These are phyloP conservation scores for Leptodactylus fuscus DNA, from an alignment of 2,113 vertebrate genomes.

Conservation along the genomic window DNA sequence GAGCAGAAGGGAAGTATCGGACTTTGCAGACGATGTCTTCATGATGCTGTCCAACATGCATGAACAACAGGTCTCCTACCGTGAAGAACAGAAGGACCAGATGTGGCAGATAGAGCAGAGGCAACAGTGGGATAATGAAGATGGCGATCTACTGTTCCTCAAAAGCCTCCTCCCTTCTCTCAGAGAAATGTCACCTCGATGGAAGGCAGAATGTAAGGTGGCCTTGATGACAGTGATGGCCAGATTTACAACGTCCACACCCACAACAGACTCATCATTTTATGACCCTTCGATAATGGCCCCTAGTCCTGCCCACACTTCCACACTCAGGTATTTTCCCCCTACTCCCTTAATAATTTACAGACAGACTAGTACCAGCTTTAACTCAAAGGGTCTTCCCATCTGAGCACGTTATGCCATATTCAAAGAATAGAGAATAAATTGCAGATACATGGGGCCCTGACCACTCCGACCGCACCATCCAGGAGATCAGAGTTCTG, in stretches of 20 bases:
- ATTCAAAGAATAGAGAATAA: no score
- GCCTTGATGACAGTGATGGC: background rate
- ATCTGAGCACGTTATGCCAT: no score
- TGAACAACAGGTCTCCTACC: background rate
- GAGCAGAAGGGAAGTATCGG: background rate
- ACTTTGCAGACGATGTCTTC: background rate
- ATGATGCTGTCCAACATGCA: background rate
- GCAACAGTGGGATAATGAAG: background rate
- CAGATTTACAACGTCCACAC: background rate
- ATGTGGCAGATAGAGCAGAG: slow-evolving; percentile 11
- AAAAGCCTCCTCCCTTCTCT: background rate
- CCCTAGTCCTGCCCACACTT: background rate
- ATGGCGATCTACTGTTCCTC: background rate
- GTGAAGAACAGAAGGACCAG: slow-evolving; percentile 5
- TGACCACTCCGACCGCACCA: no score
- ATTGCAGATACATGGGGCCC: no score
- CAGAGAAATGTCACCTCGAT: background rate
- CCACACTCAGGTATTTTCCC: background rate
- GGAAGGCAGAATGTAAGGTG: background rate
- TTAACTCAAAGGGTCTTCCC: no score
- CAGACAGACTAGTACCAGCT: background rate
- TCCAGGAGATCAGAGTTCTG: no score
- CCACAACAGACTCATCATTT: background rate
- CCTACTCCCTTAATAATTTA: background rate
- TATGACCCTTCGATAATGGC: background rate